Conservation (phyloP, 2,797 vertebrate species). For the Antennarius maculatus region DNA sequence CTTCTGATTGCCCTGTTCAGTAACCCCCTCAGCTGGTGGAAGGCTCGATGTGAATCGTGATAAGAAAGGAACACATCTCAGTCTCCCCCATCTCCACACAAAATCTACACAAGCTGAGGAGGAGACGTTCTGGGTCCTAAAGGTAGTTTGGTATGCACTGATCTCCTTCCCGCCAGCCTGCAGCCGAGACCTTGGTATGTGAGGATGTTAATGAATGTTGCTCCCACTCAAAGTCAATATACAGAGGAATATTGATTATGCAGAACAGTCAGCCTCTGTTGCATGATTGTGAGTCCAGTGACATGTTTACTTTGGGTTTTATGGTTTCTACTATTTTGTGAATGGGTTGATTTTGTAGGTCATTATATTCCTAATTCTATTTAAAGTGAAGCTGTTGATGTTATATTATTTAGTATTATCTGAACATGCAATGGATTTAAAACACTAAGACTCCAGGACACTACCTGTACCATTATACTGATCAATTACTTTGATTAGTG, state of each 20-base stretch:
- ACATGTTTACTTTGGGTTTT: not conserved
- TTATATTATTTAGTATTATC: not conserved
- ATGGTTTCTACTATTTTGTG: too few relatives aligned
- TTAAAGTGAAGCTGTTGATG: not conserved
- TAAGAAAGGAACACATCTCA: conserved; percentile 73
- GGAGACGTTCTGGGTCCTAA: conserved; percentile 72
- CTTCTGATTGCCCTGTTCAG: conserved; percentile 41
- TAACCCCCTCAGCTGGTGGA: conserved; percentile 46
- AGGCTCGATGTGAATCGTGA: conserved; percentile 78
- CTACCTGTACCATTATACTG: not conserved
- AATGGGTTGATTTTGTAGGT: too few relatives aligned
- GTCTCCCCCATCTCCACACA: conserved; percentile 62
- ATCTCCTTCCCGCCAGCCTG: conserved; percentile 7
- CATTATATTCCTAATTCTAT: not conserved
- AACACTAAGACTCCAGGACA: not conserved
- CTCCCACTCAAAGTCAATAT: conserved; percentile 5
- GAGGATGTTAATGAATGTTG: conserved; percentile 15
- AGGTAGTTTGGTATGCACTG: conserved; percentile 46
- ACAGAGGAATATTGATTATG: conserved; percentile 28
- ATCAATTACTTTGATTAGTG: not conserved
- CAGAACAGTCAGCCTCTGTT: conserved; percentile 1
- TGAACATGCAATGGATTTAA: not conserved
- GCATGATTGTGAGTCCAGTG: too few relatives aligned
- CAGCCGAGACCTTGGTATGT: conserved; percentile 2
- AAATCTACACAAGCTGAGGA: conserved; percentile 79